Percentiles rank a stretch among this genome's conserved stretches.
These are phyloP conservation scores for Acanthurus tractus DNA, from an alignment of 2,797 vertebrate genomes.

Conservation along the genomic window DNA sequence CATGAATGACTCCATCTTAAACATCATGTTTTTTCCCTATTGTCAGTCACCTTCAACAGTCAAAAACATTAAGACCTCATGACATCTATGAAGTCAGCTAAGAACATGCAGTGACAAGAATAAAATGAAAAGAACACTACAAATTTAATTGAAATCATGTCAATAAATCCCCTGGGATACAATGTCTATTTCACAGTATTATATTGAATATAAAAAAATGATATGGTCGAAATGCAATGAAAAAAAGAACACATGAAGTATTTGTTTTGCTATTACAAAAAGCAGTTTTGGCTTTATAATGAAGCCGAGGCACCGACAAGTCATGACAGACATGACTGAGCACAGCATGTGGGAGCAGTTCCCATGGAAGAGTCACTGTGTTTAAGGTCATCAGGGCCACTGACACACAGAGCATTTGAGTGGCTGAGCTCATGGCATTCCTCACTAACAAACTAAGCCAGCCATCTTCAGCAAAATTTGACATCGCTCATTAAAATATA, in stretches of 20 bases:
- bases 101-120: no score
- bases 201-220: not conserved
- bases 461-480: not conserved
- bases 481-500: not conserved
- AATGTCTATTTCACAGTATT: not conserved
- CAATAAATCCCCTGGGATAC: no score
- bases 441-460: not conserved
- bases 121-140: no score
- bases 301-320: slow-evolving; percentile 8
- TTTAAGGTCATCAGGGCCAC: slow-evolving; percentile 5
- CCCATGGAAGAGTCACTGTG: slow-evolving; percentile 10
- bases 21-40: not conserved
- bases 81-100: not conserved
- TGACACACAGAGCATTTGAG: slow-evolving; percentile 1
- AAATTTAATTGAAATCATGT: not conserved
- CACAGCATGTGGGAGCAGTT: slow-evolving; percentile 1
- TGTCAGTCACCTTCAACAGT: not conserved
- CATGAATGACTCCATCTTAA: not conserved
- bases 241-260: not conserved
- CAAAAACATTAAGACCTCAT: not conserved
- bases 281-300: not conserved
- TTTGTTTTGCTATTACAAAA: not conserved
- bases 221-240: not conserved
- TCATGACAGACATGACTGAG: slow-evolving; percentile 8
- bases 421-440: slow-evolving; percentile 1